These are phyloP conservation scores for Drosophila azteca DNA, from an alignment of 1,140 invertebrate species.

Conservation along the genomic window DNA sequence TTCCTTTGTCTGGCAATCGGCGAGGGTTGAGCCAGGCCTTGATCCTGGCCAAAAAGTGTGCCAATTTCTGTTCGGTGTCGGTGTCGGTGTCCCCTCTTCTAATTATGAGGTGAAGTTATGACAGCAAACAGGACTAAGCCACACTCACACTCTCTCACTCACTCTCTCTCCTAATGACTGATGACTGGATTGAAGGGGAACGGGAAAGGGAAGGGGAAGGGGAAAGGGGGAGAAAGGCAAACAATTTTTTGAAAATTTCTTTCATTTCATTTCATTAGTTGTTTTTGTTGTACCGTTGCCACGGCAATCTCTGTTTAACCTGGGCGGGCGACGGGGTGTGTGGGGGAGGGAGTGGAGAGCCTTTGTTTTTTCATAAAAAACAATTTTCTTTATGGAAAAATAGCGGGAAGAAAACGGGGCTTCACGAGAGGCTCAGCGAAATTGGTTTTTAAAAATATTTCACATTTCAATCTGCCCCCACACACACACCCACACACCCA, in stretches of 20 bases:
- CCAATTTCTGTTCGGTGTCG: slow-evolving; percentile 47
- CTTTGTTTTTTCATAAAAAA: slow-evolving; percentile 71
- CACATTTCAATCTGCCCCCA: slow-evolving; percentile 75
- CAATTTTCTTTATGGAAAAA: slow-evolving; percentile 70
- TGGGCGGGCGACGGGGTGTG: slow-evolving; percentile 13
- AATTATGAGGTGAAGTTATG: slow-evolving; percentile 74
- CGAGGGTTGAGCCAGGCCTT: slow-evolving; percentile 21
- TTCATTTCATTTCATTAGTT: slow-evolving; percentile 38
- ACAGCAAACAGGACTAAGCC: slow-evolving; percentile 45
- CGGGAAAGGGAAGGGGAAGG: too few relatives aligned
- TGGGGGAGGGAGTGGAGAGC: background rate
- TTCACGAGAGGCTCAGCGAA: slow-evolving; percentile 61
- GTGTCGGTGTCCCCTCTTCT: slow-evolving; percentile 9
- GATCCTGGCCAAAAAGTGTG: slow-evolving; percentile 51
- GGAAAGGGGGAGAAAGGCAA: background rate
- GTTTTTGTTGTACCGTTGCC: slow-evolving; percentile 12
- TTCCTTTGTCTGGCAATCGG: slow-evolving; percentile 43
- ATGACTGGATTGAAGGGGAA: slow-evolving; percentile 18
- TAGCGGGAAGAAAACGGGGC: slow-evolving; percentile 4
- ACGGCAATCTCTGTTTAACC: slow-evolving; percentile 34
- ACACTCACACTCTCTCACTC: slow-evolving; percentile 6
- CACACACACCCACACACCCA: slow-evolving; percentile 2
- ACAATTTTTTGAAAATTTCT: slow-evolving; percentile 43
- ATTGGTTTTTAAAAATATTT: slow-evolving; percentile 81
- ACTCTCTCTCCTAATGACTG: slow-evolving; percentile 27